Evolutionary conservation across 2,888 invertebrate species (phyloP), one percentile per base, ranked within the genome.

Genomic region (Melieria omissa): DNA sequence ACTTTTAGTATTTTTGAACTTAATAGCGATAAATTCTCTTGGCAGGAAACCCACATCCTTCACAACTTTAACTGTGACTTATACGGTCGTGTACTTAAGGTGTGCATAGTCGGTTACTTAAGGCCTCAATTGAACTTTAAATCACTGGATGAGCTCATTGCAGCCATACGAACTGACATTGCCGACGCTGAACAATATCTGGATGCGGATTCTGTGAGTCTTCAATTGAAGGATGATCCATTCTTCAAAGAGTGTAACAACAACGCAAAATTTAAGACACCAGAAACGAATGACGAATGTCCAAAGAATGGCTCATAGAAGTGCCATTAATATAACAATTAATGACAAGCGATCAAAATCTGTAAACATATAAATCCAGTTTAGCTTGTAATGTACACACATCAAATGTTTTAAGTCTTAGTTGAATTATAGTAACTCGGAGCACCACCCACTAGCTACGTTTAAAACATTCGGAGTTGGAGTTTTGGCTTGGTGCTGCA

Each of bases 11-110:
- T 0, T 29, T 29, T 29, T 29, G 29, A 29, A 29, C 29, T 29
- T 29, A 29, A 29, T 29, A 29, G 29, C 29, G 29, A 29, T 29
- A 29, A 2, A 29, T 29, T 47, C 58, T 41, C 0, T 76, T 89
- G 89, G 68, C 88, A 95, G 95, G 98, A 99, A 89, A 95, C 97
- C 0, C 97, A 99, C 84, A 91, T 99, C 63, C 88, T 99, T 77
- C 93, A 98, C 82, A 88, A 92, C 74, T 98, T 94, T 83, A 89
- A 91, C 45, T 83, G 89, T 58, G 98, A 98, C 86, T 95, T 99
- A 81, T 99, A 99, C 88, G 97, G 94, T 0, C 89, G 92, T 60
- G 84, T 88, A 72, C 87, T 99, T 75, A 94, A 93, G 88, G 90
- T 96, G 42, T 91, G 92, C 74, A 90, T 98, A 73, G 84, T 93